A percentile compares a stretch with the other conserved stretches of the same genome.
These are phyloP conservation scores for Dasypogon diadema DNA, from an alignment of 2,888 invertebrate species.

Conservation along the genomic window DNA sequence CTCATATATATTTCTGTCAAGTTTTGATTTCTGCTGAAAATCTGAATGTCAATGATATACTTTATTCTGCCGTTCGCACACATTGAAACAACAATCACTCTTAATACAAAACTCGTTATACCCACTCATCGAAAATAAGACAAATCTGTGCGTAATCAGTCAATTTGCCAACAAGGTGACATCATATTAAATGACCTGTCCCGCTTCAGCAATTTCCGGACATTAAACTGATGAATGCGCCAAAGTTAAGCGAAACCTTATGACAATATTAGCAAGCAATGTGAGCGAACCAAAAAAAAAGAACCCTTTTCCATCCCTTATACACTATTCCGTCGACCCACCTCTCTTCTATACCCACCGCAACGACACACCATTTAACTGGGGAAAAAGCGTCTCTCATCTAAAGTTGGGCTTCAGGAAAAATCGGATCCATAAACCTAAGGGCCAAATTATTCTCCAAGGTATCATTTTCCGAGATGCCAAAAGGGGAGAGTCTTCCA, in stretches of 20 bases:
- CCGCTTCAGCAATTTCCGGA: slow-evolving; percentile 21
- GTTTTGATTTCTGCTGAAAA: too few relatives aligned
- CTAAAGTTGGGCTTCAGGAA: slow-evolving; percentile 47
- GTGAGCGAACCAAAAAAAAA: not conserved
- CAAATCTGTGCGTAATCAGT: slow-evolving; percentile 42
- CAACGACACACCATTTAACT: too few relatives aligned
- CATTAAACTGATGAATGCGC: slow-evolving; percentile 28
- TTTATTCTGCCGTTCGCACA: too few relatives aligned
- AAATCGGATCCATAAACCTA: slow-evolving; percentile 56
- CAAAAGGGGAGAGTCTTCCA: slow-evolving; percentile 54
- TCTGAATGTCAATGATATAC: too few relatives aligned
- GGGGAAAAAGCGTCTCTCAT: slow-evolving; percentile 11
- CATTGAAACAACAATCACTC: too few relatives aligned
- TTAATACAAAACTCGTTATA: too few relatives aligned
- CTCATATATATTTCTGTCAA: too few relatives aligned
- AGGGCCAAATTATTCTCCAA: slow-evolving; percentile 56
- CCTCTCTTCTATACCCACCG: not conserved
- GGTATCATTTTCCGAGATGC: slow-evolving; percentile 55
- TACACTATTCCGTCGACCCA: not conserved
- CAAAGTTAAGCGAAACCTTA: slow-evolving; percentile 26
- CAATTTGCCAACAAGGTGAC: slow-evolving; percentile 18
- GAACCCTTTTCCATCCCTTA: slow-evolving; percentile 5
- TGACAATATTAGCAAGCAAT: slow-evolving; percentile 31
- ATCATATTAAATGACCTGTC: slow-evolving; percentile 40
- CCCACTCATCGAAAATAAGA: not conserved